These are phyloP conservation scores for Dryomyza anilis DNA, from an alignment of 2,888 invertebrate species.

Conservation along the genomic window DNA sequence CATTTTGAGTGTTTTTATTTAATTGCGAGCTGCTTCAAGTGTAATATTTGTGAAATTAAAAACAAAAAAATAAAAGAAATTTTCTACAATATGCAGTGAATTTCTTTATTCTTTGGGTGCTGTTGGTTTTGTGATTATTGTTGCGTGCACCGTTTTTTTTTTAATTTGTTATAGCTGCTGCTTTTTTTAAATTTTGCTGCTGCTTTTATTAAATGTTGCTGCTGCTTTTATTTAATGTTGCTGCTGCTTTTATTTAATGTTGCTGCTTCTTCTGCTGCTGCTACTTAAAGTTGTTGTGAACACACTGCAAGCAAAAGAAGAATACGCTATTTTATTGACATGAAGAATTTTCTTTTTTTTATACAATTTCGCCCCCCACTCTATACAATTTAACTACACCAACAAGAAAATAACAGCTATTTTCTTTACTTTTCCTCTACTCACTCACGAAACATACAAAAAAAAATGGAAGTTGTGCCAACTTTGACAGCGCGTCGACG, in stretches of 20 bases:
- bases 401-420: too few species aligned
- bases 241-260: conserved; percentile 23
- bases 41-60: background rate
- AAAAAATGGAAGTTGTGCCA: conserved; percentile 7
- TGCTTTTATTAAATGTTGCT: conserved; percentile 32
- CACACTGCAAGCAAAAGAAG: conserved; percentile 42
- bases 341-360: background rate
- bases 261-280: conserved; percentile 23
- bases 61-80: too few species aligned
- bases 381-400: background rate
- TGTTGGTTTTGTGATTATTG: too few species aligned
- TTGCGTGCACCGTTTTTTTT: too few species aligned
- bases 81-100: too few species aligned
- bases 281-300: conserved; percentile 41
- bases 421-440: conserved; percentile 1
- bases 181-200: conserved; percentile 33
- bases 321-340: conserved; percentile 2
- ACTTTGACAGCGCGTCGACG: conserved; percentile 13
- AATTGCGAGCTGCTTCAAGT: conserved; percentile 2
- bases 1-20: conserved; percentile 61
- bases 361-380: conserved; percentile 2
- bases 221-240: conserved; percentile 18
- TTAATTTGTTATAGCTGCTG: too few species aligned
- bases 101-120: too few species aligned
- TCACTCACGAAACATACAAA: conserved; percentile 13